Evolutionary conservation across 1,140 invertebrate genomes (phyloP).

Genomic region (Rhynchophorus ferrugineus): DNA sequence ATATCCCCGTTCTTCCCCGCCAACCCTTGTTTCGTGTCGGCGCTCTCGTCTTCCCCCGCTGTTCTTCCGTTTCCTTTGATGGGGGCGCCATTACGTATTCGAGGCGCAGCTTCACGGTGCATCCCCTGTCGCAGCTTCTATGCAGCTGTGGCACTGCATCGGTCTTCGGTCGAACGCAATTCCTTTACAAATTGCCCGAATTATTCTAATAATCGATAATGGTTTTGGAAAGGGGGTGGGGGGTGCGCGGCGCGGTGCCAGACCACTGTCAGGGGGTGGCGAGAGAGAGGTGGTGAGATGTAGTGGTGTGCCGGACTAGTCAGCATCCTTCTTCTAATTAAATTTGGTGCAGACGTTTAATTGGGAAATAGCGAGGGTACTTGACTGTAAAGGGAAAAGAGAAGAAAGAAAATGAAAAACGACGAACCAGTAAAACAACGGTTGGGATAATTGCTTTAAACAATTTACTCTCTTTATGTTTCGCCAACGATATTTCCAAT

Average conservation of each 20-base stretch:
- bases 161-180: not conserved
- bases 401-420: not conserved
- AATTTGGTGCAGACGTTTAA: not conserved
- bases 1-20: too few relatives aligned
- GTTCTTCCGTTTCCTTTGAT: too few relatives aligned
- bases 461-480: too few relatives aligned
- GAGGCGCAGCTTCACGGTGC: not conserved
- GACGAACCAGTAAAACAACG: not conserved
- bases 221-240: not conserved
- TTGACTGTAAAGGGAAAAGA: not conserved
- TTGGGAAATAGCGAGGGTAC: not conserved
- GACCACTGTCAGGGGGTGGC: too few relatives aligned
- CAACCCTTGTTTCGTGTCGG: too few relatives aligned
- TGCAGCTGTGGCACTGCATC: not conserved
- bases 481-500: too few relatives aligned
- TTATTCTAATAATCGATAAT: not conserved
- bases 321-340: not conserved
- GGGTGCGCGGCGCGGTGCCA: too few relatives aligned
- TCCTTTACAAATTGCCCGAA: not conserved
- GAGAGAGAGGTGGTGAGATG: not conserved
- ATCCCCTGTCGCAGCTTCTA: not conserved
- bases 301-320: not conserved
- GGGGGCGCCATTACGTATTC: not conserved
- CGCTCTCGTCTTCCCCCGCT: too few relatives aligned
- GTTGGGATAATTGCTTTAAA: not conserved